Percentiles rank a stretch among this genome's conserved stretches.
These are phyloP conservation scores for Crotalus tigris DNA, from an alignment of 2,113 vertebrate species.

Conservation along the genomic window DNA sequence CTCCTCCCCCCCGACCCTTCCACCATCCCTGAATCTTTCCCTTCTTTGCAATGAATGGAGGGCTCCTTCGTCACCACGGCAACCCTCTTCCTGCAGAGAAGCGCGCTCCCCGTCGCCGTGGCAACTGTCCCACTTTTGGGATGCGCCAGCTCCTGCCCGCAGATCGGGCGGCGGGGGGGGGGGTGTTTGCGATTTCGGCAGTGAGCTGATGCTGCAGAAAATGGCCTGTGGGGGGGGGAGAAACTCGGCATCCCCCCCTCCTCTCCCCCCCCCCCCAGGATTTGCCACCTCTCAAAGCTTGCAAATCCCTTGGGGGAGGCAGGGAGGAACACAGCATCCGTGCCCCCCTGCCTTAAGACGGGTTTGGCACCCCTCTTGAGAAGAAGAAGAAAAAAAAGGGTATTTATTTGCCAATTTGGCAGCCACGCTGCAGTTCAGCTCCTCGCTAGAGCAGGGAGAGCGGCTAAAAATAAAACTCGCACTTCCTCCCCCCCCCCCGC, in stretches of 20 bases:
- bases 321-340: not conserved
- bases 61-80: not conserved
- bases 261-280: not conserved
- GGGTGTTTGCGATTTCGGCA: too few species aligned
- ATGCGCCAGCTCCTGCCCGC: not conserved
- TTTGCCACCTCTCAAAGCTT: not conserved
- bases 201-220: not conserved
- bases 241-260: not conserved
- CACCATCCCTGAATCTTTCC: not conserved
- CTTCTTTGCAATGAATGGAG: not conserved
- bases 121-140: not conserved
- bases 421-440: not conserved
- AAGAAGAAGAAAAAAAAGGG: not conserved
- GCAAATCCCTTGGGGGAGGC: too few species aligned
- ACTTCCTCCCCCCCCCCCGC: not conserved
- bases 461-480: not conserved
- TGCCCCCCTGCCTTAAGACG: not conserved
- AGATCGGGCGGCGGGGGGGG: not conserved
- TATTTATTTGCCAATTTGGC: not conserved
- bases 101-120: not conserved
- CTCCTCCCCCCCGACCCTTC: not conserved
- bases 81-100: conserved; percentile 2
- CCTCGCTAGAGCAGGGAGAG: too few species aligned
- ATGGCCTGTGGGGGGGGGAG: not conserved
- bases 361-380: not conserved